Evolutionary conservation across 2,888 invertebrate species (phyloP).

Genomic region (Serrognathus titanus): DNA sequence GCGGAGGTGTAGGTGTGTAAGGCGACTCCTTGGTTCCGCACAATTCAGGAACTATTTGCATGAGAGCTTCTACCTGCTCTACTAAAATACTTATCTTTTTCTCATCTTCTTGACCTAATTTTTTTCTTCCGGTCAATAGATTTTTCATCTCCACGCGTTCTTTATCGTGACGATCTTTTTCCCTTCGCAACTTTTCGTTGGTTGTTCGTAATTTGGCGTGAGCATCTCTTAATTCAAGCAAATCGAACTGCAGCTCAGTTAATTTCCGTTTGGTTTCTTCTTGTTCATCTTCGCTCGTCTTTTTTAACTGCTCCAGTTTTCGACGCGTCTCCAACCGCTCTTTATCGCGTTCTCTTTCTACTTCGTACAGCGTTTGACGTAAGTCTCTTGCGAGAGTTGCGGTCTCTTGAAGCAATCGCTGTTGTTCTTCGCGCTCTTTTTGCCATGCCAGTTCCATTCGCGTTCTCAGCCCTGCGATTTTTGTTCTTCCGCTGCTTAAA

Average conservation of each 20-base stretch:
- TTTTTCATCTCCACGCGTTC: slow-evolving; percentile 65
- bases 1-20: slow-evolving; percentile 68
- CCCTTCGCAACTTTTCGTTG: slow-evolving; percentile 83
- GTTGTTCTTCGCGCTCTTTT: slow-evolving; percentile 89
- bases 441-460: slow-evolving; percentile 91
- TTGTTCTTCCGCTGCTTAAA: slow-evolving; percentile 76
- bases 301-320: slow-evolving; percentile 79
- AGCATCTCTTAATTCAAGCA: slow-evolving; percentile 83
- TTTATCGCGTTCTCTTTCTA: slow-evolving; percentile 86
- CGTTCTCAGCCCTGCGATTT: slow-evolving; percentile 81
- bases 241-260: slow-evolving; percentile 79
- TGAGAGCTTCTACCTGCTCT: slow-evolving; percentile 71
- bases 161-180: slow-evolving; percentile 80
- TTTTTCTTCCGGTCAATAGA: slow-evolving; percentile 50
- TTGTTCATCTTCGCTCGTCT: slow-evolving; percentile 82
- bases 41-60: slow-evolving; percentile 72
- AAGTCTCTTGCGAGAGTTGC: slow-evolving; percentile 85
- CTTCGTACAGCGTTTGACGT: slow-evolving; percentile 82
- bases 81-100: slow-evolving; percentile 68
- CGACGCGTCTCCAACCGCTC: slow-evolving; percentile 84
- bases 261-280: slow-evolving; percentile 84
- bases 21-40: slow-evolving; percentile 41
- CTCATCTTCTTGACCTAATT: slow-evolving; percentile 64
- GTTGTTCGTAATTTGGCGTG: slow-evolving; percentile 88
- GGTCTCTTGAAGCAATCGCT: slow-evolving; percentile 84